Evolutionary conservation across 2,113 vertebrate species (phyloP), one percentile per base, ranked within the genome.

Genomic region (Odocoileus virginianus): DNA sequence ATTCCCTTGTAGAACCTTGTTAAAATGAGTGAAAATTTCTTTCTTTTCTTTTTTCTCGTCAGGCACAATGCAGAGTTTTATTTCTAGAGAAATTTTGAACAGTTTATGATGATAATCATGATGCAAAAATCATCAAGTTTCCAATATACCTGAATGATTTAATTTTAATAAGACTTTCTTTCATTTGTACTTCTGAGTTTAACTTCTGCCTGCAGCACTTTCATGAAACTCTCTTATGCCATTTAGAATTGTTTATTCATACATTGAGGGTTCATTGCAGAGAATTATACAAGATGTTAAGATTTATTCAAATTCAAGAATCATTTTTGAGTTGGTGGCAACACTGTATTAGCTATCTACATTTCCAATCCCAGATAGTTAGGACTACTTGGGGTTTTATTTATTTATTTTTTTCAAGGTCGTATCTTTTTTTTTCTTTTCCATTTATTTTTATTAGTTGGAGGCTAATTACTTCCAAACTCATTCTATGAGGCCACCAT

Each of bases 61-160:
- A 60, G 30, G 23, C 88, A 89, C 7, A 91, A 40, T 6, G 61
- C 12, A 95, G 6, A 87, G 82, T 94, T 91, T 96, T 91, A 86
- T 92, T 96, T 78, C 71, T 85, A 88, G n/a, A 58, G 74, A 95
- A 96, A 90, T 86, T 96, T 92, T 60, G 45, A 96, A 21, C 16
- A 94, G 52, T 96, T 93, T 92, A 94, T 93, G 92, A 92, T 95
- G 64, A 61, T 81, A 92, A 87, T 95, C 43, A 92, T 79, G 27
- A 84, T 94, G 40, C 45, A 96, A 95, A 94, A 95, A 91, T 96
- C 58, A 94, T 79, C 64, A 96, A 94, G 57, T 96, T 96, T 97
- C n/a, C 33, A 95, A 55, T 60, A 82, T 61, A 92, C 58, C 78
- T 94, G 82, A 95, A 88, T 90, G 58, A 97, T 90, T 94, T 81